These are phyloP conservation scores for Keiferia lycopersicella DNA, from an alignment of 2,888 invertebrate genomes.

Conservation along the genomic window DNA sequence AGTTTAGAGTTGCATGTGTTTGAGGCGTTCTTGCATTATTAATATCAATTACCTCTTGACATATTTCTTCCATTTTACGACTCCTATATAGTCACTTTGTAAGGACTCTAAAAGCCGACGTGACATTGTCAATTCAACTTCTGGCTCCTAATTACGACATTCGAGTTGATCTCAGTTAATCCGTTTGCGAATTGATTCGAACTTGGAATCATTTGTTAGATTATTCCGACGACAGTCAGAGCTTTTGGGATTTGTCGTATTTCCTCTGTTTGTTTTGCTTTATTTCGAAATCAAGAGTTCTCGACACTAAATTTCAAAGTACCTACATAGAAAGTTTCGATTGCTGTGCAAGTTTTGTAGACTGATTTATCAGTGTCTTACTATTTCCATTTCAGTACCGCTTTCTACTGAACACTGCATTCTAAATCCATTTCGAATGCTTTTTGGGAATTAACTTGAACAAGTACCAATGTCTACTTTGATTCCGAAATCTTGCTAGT, in stretches of 20 bases:
- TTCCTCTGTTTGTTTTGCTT: constrained; percentile 1
- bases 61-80: constrained; percentile 5
- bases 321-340: constrained; percentile 9
- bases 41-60: background rate
- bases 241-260: background rate
- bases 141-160: constrained; percentile 14
- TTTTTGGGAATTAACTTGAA: background rate
- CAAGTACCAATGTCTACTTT: background rate
- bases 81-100: constrained; percentile 12
- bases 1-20: background rate
- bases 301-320: background rate
- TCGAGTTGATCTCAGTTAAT: constrained; percentile 27
- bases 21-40: constrained; percentile 1
- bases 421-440: background rate
- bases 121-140: constrained; percentile 6
- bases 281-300: background rate
- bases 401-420: background rate
- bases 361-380: constrained; percentile 9
- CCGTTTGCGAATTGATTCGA: constrained; percentile 23
- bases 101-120: background rate
- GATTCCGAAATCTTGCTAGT: background rate
- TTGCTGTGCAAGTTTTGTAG: background rate
- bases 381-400: constrained; percentile 3
- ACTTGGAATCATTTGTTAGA: constrained; percentile 16
- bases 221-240: constrained; percentile 2